Conservation (phyloP, 2,113 vertebrate species). For the Myodes glareolus region DNA sequence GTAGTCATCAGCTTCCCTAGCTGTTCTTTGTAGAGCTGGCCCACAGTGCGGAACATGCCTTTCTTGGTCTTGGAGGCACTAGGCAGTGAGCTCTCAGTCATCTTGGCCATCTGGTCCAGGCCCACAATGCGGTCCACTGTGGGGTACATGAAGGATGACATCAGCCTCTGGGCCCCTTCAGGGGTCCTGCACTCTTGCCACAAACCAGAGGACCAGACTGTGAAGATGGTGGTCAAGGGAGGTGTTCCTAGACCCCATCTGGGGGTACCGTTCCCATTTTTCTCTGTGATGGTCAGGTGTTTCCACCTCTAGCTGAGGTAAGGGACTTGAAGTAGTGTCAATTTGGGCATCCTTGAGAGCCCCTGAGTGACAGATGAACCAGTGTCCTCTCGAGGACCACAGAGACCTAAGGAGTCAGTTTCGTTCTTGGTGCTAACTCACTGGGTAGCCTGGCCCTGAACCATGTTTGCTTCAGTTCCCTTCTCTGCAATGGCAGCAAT, state of each 20-base stretch:
- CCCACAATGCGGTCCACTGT: conserved; percentile 96
- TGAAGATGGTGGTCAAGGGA: fast-evolving
- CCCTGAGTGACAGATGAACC: not conserved
- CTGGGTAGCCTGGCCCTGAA: not conserved
- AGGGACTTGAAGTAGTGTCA: not conserved
- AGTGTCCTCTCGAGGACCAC: not conserved
- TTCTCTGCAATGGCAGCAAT: not conserved
- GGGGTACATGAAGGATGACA: fast-evolving
- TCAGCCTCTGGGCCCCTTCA: not conserved
- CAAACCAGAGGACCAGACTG: not conserved
- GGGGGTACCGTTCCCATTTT: not conserved
- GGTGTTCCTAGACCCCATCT: not conserved
- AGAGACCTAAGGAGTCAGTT: not conserved
- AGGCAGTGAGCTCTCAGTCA: conserved; percentile 93
- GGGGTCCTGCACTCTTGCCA: too few species aligned
- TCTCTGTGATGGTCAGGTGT: not conserved
- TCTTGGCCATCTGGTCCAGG: conserved; percentile 96
- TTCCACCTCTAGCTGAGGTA: not conserved
- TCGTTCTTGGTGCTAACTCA: not conserved
- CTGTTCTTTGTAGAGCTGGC: conserved; percentile 98
- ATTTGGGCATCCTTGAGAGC: not conserved
- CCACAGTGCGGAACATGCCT: conserved; percentile 98
- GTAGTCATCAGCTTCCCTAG: conserved; percentile 98
- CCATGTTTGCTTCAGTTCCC: not conserved
- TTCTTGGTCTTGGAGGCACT: conserved; percentile 97